phyloP scores from a whole-genome alignment of 1,140 invertebrate species.

The Drosophila guanche region DNA sequence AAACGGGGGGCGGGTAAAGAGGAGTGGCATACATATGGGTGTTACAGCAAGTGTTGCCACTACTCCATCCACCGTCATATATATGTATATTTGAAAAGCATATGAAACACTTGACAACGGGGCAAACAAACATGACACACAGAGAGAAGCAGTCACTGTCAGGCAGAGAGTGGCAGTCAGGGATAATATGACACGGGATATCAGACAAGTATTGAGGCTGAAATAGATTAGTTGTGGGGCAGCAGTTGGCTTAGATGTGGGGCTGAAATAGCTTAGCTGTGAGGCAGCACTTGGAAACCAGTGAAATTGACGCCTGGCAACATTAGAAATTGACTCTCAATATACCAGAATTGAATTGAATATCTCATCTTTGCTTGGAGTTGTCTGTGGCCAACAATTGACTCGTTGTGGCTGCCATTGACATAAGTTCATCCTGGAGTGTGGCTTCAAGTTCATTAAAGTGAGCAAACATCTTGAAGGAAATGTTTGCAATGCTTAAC shows the following conservation, averaged over 20 bases:
- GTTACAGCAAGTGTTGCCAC: constrained; percentile 59
- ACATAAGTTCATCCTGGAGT: neutral
- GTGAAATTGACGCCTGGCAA: constrained; percentile 3
- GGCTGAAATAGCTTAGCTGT: constrained; percentile 15
- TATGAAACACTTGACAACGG: constrained; percentile 63
- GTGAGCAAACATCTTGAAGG: too few relatives aligned
- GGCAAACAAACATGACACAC: constrained; percentile 75
- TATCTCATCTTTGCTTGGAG: constrained; percentile 31
- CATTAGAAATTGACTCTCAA: constrained; percentile 52
- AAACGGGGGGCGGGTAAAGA: neutral
- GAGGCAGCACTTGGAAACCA: neutral
- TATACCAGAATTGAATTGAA: constrained; percentile 33
- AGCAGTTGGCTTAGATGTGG: neutral
- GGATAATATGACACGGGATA: neutral
- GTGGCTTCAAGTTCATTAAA: neutral
- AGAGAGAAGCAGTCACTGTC: constrained; percentile 1
- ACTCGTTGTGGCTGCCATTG: constrained; percentile 15
- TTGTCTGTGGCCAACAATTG: constrained; percentile 20
- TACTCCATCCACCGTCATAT: constrained; percentile 24
- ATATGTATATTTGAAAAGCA: constrained; percentile 49
- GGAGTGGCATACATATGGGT: neutral
- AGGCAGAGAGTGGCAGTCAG: constrained; percentile 1
- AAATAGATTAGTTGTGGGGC: constrained; percentile 19
- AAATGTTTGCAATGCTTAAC: too few relatives aligned
- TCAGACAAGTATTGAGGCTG: neutral